Percentiles rank a stretch among this genome's conserved stretches.
These are phyloP conservation scores for Sternotherus odoratus DNA, from an alignment of 2,797 vertebrate genomes.

Conservation along the genomic window DNA sequence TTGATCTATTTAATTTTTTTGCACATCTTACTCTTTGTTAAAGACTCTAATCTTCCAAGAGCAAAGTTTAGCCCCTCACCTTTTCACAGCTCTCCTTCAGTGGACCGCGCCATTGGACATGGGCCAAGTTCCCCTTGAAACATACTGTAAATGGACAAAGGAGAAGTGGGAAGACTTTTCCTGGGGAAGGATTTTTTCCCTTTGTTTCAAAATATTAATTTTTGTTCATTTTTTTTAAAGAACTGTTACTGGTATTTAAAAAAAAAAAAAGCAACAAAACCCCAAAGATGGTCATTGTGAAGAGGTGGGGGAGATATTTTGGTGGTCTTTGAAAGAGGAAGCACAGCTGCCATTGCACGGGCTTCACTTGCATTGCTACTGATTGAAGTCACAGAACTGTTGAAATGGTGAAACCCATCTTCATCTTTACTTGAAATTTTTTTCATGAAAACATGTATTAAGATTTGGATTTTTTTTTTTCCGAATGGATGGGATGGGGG, in stretches of 20 bases:
- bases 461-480: background rate
- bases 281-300: slow-evolving; percentile 15
- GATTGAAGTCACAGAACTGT: slow-evolving; percentile 38
- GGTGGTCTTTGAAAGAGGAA: slow-evolving; percentile 18
- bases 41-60: slow-evolving; percentile 79
- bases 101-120: slow-evolving; percentile 27
- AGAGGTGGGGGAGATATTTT: background rate
- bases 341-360: slow-evolving; percentile 54
- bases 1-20: slow-evolving; percentile 83
- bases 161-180: slow-evolving; percentile 11
- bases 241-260: slow-evolving; percentile 33
- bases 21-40: slow-evolving; percentile 83
- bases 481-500: background rate
- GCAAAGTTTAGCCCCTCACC: slow-evolving; percentile 65
- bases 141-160: slow-evolving; percentile 45
- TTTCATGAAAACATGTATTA: slow-evolving; percentile 48
- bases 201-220: background rate
- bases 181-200: slow-evolving; percentile 13
- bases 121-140: slow-evolving; percentile 16
- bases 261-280: slow-evolving; percentile 9
- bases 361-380: slow-evolving; percentile 77
- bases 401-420: slow-evolving; percentile 69
- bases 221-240: background rate
- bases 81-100: slow-evolving; percentile 55
- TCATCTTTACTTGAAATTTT: slow-evolving; percentile 83